Evolutionary conservation across 2,888 invertebrate genomes (phyloP), one percentile per base, ranked within the genome.

Genomic region (Megamerina dolium): DNA sequence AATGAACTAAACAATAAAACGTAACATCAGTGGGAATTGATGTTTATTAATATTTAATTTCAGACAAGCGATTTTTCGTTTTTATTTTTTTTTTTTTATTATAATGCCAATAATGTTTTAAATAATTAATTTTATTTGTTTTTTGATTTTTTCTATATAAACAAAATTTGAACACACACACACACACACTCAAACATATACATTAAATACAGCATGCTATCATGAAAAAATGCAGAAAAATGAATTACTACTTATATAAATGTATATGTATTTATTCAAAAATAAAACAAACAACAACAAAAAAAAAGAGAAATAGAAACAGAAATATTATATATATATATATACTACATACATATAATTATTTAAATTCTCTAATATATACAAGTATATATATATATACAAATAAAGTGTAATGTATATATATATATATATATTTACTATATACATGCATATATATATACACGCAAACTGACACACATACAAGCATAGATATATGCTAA

Each of bases 1-100:
- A 70, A 61, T 60, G 71, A 71, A 53, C 55, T 68, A 55, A 67
- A 61, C 52, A 72, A 62, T 53, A 70, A 71, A 57, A 71, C 71
- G 72, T 71, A 71, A 71, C 71, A 65, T 65, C 64, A 72, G 67
- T 71, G 71, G 71, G 72, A 71, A 68, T 61, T 68, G 58, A 67
- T 70, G 66, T 70, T 71, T 61, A 72, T 71, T 61, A 71, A 71
- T 67, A 71, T 71, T 60, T 71, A 67, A 67, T 65, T 50, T 44
- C 21, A 20, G 29, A 37, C 36, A 40, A 31, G 14, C 16, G 3
- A 3, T 3, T 27, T 27, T 27, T 27, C 13, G 27, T 3, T 27
- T 27, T 27, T n/a, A 4, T 27, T 27, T 27, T 27, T 27, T 27
- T n/a, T n/a, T 27, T 27, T 27, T 27, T 5, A n/a, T 27, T 27